phyloP scores from a whole-genome alignment of 2,797 vertebrate genomes.

The Champsocephalus gunnari region DNA sequence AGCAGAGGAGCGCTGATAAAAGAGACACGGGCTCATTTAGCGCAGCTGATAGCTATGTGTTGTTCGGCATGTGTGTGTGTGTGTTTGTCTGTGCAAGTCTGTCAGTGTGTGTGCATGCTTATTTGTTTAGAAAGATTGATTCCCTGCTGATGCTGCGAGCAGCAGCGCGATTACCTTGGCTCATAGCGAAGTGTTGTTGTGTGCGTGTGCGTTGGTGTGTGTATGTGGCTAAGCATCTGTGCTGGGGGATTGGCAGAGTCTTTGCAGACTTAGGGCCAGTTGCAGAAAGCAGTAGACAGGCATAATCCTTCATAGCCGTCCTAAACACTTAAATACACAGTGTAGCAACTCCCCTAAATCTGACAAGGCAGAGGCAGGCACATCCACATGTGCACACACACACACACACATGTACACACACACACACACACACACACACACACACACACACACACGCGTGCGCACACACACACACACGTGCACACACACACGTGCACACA shows the following conservation, averaged over 20 bases:
- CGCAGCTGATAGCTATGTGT: slow-evolving; percentile 76
- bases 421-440: slow-evolving; percentile 13
- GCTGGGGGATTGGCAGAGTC: slow-evolving; percentile 70
- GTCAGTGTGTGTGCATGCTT: slow-evolving; percentile 60
- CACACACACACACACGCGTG: neutral
- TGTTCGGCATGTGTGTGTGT: slow-evolving; percentile 44
- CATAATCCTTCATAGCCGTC: slow-evolving; percentile 78
- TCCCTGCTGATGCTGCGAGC: slow-evolving; percentile 81
- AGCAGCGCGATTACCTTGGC: slow-evolving; percentile 80
- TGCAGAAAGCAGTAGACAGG: slow-evolving; percentile 76
- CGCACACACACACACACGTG: neutral
- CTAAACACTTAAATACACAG: slow-evolving; percentile 80
- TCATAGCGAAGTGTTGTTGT: slow-evolving; percentile 61
- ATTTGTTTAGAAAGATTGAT: slow-evolving; percentile 84
- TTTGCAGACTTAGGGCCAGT: slow-evolving; percentile 74
- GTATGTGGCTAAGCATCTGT: slow-evolving; percentile 61
- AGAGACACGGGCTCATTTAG: slow-evolving; percentile 78
- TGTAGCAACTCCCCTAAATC: slow-evolving; percentile 75
- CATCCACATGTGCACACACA: neutral
- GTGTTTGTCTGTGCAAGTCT: slow-evolving; percentile 31
- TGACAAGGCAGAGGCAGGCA: slow-evolving; percentile 66
- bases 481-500: no score
- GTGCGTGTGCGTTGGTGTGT: slow-evolving; percentile 38
- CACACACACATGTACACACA: slow-evolving; percentile 4
- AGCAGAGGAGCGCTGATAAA: slow-evolving; percentile 76